A percentile compares a stretch with the other conserved stretches of the same genome.
Conservation (phyloP, 2,797 vertebrate genomes). For the Lepus oiostolus region DNA sequence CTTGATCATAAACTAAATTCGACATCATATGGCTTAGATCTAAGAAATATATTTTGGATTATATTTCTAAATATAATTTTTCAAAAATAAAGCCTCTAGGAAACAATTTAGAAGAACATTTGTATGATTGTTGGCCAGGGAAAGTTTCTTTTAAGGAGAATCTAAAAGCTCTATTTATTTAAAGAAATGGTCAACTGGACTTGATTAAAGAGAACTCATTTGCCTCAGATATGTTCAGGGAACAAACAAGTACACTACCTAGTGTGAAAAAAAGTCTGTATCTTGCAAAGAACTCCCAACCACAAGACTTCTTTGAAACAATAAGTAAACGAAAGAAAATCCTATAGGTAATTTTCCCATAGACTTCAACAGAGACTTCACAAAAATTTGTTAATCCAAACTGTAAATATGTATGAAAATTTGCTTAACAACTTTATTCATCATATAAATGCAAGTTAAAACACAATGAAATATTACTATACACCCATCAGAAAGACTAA, state of each 20-base stretch:
- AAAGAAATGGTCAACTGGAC: neutral
- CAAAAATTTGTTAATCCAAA: neutral
- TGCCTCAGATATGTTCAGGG: neutral
- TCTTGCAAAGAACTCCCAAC: neutral
- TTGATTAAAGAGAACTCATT: neutral
- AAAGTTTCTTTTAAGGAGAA: neutral
- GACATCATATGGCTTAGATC: neutral
- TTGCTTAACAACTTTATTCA: neutral
- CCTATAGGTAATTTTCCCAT: neutral
- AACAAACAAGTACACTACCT: neutral
- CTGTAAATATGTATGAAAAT: neutral
- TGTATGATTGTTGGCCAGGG: neutral
- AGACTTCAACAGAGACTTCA: neutral
- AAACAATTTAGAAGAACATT: neutral
- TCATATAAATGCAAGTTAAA: neutral
- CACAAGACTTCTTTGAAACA: neutral
- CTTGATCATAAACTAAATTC: neutral
- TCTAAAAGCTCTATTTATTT: neutral
- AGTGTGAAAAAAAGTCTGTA: neutral
- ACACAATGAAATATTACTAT: neutral
- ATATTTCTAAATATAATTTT: neutral
- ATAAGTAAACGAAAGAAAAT: slow-evolving; percentile 2
- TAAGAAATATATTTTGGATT: neutral
- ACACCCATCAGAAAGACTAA: neutral
- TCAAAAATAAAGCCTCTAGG: neutral